Percentiles rank a stretch among this genome's conserved stretches.
phyloP scores from a whole-genome alignment of 2,888 invertebrate species.

The Cheilosia urbana region DNA sequence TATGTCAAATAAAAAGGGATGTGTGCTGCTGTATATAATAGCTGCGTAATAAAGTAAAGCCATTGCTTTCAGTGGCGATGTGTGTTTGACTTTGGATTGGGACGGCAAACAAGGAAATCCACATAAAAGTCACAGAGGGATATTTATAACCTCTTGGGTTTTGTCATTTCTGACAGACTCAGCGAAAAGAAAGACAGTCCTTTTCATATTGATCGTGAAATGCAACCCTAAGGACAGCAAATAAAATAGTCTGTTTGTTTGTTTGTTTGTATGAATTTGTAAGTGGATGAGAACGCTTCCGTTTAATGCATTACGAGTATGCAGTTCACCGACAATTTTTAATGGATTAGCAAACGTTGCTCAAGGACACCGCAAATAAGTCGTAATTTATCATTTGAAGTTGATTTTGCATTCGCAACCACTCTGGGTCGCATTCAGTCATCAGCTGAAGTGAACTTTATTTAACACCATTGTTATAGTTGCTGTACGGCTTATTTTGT shows the following conservation, averaged over 20 bases:
- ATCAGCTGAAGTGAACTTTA: too few species aligned
- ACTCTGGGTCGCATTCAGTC: too few species aligned
- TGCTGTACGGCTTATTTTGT: too few species aligned
- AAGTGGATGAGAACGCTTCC: background rate
- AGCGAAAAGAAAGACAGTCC: background rate
- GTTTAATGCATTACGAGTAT: background rate
- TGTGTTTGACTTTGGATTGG: constrained; percentile 6
- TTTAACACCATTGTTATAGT: too few species aligned
- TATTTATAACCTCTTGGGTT: background rate
- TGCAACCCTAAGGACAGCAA: too few species aligned
- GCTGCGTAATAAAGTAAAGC: constrained; percentile 37
- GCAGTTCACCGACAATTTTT: background rate
- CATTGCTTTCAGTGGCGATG: background rate
- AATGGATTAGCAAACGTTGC: background rate
- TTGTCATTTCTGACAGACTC: constrained; percentile 1
- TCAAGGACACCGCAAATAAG: background rate
- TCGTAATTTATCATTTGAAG: background rate
- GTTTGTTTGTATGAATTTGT: background rate
- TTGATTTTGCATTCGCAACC: too few species aligned
- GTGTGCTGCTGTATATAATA: constrained; percentile 14
- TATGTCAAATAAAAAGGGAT: constrained; percentile 8
- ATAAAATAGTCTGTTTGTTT: background rate
- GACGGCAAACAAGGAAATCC: constrained; percentile 31
- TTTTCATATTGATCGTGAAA: too few species aligned
- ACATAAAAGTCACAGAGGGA: constrained; percentile 6